Conservation (phyloP, 2,888 invertebrate genomes). For the Folsomia candida region DNA sequence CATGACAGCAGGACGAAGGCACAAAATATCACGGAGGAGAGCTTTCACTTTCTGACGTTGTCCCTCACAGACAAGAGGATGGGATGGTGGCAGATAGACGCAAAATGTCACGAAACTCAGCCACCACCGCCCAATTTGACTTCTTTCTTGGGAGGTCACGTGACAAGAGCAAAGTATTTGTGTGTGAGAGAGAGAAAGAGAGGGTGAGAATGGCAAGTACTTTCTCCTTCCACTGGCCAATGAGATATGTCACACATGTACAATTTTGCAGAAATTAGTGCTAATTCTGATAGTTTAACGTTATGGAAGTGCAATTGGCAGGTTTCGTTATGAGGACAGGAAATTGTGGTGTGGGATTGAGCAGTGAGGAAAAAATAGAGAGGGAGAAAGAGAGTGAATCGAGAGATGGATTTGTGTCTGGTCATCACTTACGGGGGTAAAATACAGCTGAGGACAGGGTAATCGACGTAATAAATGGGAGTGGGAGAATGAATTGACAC, state of each 20-base stretch:
- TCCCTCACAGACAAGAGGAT: neutral
- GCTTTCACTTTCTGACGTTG: constrained; percentile 2
- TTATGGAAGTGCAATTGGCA: no score
- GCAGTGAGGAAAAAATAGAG: no score
- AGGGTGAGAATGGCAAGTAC: neutral
- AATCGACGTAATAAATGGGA: constrained; percentile 17
- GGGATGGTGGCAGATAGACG: neutral
- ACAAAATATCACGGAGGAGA: constrained; percentile 15
- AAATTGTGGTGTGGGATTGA: neutral
- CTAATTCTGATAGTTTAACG: no score
- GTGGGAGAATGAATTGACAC: constrained; percentile 17
- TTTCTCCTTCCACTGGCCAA: no score
- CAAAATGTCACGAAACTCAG: neutral
- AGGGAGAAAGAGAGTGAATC: neutral
- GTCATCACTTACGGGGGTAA: neutral
- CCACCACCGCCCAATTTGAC: neutral
- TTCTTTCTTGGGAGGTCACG: neutral
- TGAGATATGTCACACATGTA: no score
- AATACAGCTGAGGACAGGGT: neutral
- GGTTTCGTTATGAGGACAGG: neutral
- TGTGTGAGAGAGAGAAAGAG: neutral
- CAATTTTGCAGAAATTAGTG: no score
- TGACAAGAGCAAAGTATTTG: neutral
- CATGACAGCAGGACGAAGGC: constrained; percentile 17
- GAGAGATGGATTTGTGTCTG: constrained; percentile 4